Base-by-base conservation (phyloP, 1,140 invertebrate genomes). In the Caerostris darwini region DNA sequence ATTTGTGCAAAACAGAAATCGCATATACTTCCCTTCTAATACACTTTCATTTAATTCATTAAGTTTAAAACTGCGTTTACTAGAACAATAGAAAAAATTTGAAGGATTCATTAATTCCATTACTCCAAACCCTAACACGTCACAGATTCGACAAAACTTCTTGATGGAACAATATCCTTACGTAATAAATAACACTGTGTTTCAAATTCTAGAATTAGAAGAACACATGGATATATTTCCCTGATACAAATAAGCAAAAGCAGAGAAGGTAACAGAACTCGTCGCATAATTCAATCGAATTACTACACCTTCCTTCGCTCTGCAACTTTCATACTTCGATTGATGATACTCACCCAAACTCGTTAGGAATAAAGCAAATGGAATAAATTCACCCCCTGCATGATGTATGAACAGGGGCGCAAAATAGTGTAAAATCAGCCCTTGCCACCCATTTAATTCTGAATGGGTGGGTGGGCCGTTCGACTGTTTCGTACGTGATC, bases 401-500 rank as follows among this genome's bases (percentile, higher is more conserved):
- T 67, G 87, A 89, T 89, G 50, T 69, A 89, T 89, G 87, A 89
- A 7, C 19, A 7, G 87, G 53, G 64, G 14, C 59, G 34, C 50
- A 89, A 89, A 89, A 7, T 67, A 56, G 50, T 61, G 87, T 53
- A 89, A 89, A 89, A 89, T 69, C 87, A 69, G 50, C 50, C 54
- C 53, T 12, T 34, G 10, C 69, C 69, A 10, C 8, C 50, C 64
- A 12, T n/a, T 5, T 58, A 12, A n/a, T 58, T 57, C 7, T 57
- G 85, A 61, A 87, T 56, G 82, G 56, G 56, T 8, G 56, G 53
- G 14, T 6, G 3, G 82, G 56, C 50, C 12, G 56, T 10, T 89
- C 53, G 87, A 89, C 87, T 77, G 67, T 90, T 90, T 58, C 19
- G 89, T 81, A 90, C 89, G 89, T 90, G 89, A 90, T 90, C 69